Conservation (phyloP, 2,888 invertebrate genomes). For the Drosophila affinis region DNA sequence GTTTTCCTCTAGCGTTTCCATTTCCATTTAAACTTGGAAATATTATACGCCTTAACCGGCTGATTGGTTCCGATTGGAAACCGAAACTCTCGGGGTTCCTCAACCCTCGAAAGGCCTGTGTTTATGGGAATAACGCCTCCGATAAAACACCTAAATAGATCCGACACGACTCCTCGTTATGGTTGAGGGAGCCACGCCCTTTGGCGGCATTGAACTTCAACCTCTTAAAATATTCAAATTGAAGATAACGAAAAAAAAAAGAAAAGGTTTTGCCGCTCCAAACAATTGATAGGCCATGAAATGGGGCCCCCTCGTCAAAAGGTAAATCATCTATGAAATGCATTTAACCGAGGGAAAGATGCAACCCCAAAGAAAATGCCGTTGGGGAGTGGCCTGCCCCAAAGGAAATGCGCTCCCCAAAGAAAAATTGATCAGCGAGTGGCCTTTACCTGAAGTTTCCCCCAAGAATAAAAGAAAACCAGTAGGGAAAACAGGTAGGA, state of each 20-base stretch:
- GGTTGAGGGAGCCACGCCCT: constrained; percentile 49
- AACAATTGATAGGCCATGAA: constrained; percentile 65
- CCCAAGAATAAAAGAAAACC: constrained; percentile 17
- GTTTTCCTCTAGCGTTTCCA: constrained; percentile 49
- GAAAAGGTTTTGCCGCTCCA: constrained; percentile 29
- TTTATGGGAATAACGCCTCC: constrained; percentile 41
- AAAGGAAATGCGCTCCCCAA: neutral
- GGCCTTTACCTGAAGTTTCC: neutral
- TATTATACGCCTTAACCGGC: constrained; percentile 12
- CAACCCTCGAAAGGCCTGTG: neutral
- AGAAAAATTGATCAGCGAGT: neutral
- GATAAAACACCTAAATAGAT: constrained; percentile 41
- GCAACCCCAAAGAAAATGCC: neutral
- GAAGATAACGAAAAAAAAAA: neutral
- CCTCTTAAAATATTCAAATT: constrained; percentile 58
- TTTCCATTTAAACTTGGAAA: constrained; percentile 10
- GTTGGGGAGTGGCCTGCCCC: neutral
- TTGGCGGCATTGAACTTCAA: constrained; percentile 59
- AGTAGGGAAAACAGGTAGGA: constrained; percentile 38
- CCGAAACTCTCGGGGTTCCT: neutral
- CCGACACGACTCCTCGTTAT: constrained; percentile 26
- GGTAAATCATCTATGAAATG: constrained; percentile 63
- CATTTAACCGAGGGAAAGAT: neutral
- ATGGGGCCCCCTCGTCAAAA: constrained; percentile 53
- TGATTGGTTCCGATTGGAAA: constrained; percentile 44